phyloP scores from a whole-genome alignment of 1,140 invertebrate genomes.

The Pseudomyrmex flavicornis region DNA sequence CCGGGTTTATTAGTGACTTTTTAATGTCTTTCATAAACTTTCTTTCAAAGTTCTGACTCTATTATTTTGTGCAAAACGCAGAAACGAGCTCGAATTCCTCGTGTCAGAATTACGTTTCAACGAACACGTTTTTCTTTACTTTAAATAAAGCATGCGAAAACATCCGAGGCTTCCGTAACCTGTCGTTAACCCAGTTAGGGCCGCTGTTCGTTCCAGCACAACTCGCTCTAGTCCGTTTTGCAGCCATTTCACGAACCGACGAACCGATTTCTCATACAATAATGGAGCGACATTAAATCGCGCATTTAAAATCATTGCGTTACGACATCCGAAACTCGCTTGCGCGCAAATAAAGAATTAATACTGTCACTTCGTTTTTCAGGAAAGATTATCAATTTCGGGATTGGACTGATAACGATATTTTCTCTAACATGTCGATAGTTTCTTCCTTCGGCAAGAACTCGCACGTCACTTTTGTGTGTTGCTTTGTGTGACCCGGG shows the following conservation, averaged over 20 bases:
- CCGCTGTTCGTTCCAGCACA: slow-evolving; percentile 53
- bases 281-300: slow-evolving; percentile 5
- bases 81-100: background rate
- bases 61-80: background rate
- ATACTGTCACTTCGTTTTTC: background rate
- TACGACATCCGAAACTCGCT: background rate
- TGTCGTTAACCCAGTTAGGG: slow-evolving; percentile 72
- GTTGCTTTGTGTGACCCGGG: slow-evolving; percentile 37
- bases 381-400: background rate
- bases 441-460: background rate
- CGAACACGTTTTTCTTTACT: slow-evolving; percentile 6
- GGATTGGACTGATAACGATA: background rate
- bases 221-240: slow-evolving; percentile 26
- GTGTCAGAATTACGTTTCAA: slow-evolving; percentile 4
- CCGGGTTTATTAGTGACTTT: no score
- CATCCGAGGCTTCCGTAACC: slow-evolving; percentile 65
- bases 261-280: slow-evolving; percentile 59
- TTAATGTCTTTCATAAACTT: background rate
- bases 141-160: slow-evolving; percentile 54
- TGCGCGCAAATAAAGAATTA: slow-evolving; percentile 2
- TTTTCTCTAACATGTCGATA: background rate
- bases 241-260: slow-evolving; percentile 39
- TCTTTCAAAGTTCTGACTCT: background rate
- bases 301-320: slow-evolving; percentile 40
- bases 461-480: slow-evolving; percentile 6